Evolutionary conservation across 2,113 vertebrate species (phyloP).

Genomic region (Coreoperca whiteheadi): DNA sequence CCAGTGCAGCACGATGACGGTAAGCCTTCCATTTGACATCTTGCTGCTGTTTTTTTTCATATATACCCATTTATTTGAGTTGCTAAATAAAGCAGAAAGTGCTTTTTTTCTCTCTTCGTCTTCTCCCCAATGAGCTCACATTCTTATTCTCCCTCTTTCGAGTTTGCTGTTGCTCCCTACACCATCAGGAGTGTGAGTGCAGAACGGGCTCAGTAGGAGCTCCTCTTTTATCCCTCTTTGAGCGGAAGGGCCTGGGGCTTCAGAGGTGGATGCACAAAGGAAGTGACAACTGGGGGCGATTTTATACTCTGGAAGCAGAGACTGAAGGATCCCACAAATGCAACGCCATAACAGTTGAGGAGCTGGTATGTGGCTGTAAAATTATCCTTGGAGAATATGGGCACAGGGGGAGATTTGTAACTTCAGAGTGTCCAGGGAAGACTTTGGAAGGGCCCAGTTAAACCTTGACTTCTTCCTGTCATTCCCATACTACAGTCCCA

Average conservation of each 20-base stretch:
- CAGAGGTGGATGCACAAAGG: slow-evolving; percentile 38
- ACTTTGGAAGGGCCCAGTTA: slow-evolving; percentile 31
- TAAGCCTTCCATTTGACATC: slow-evolving; percentile 30
- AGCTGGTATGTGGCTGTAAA: slow-evolving; percentile 44
- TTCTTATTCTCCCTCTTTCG: slow-evolving; percentile 5
- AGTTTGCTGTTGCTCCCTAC: slow-evolving; percentile 7
- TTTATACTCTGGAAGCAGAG: slow-evolving; percentile 29
- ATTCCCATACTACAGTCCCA: slow-evolving; percentile 36
- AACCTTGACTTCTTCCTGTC: slow-evolving; percentile 24
- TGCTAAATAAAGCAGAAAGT: slow-evolving; percentile 19
- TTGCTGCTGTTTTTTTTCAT: slow-evolving; percentile 15
- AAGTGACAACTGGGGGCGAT: slow-evolving; percentile 22
- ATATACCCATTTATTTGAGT: not conserved
- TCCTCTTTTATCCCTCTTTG: slow-evolving; percentile 26
- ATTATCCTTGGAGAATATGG: slow-evolving; percentile 21
- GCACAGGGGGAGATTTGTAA: slow-evolving; percentile 42
- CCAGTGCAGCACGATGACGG: not conserved
- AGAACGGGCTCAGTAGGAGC: slow-evolving; percentile 22
- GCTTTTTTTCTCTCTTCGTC: not conserved
- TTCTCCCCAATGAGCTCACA: not conserved
- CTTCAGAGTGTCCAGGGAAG: slow-evolving; percentile 20
- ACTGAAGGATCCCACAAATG: slow-evolving; percentile 32
- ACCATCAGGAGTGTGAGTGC: slow-evolving; percentile 16
- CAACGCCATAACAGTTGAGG: slow-evolving; percentile 26
- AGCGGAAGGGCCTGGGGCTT: slow-evolving; percentile 47